Evolutionary conservation across 1,140 invertebrate species (phyloP).

Genomic region (Danaus plexippus): DNA sequence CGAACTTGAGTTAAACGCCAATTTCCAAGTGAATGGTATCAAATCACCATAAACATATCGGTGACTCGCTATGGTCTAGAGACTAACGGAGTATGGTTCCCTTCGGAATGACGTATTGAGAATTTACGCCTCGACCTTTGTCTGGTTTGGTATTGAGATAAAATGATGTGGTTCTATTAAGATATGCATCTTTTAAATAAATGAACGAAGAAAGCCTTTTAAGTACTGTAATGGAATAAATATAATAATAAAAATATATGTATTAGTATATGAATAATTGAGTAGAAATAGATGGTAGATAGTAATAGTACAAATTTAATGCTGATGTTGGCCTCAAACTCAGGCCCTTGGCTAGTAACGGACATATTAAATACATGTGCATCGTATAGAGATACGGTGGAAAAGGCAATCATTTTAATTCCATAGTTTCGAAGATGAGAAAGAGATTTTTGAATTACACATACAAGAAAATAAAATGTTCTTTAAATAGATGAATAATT

Average conservation of each 20-base stretch:
- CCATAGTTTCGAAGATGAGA: too few relatives aligned
- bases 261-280: conserved; percentile 6
- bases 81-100: conserved; percentile 57
- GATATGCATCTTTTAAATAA: conserved; percentile 8
- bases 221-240: neutral
- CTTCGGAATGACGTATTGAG: conserved; percentile 48
- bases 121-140: conserved; percentile 51
- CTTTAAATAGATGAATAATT: too few relatives aligned
- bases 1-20: conserved; percentile 53
- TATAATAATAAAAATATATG: conserved; percentile 1
- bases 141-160: conserved; percentile 33
- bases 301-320: conserved; percentile 5
- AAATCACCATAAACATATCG: conserved; percentile 69
- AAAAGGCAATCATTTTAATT: too few relatives aligned
- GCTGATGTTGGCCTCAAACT: neutral
- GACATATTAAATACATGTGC: conserved; percentile 5
- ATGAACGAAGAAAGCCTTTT: conserved; percentile 9
- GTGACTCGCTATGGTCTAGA: conserved; percentile 59
- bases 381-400: neutral
- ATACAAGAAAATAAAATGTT: too few relatives aligned
- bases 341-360: conserved; percentile 7
- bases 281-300: conserved; percentile 7
- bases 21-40: conserved; percentile 63
- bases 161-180: conserved; percentile 19
- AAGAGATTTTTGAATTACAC: too few relatives aligned